Base-by-base conservation (phyloP, 1,140 invertebrate genomes). In the Macrosteles quadrilineatus region DNA sequence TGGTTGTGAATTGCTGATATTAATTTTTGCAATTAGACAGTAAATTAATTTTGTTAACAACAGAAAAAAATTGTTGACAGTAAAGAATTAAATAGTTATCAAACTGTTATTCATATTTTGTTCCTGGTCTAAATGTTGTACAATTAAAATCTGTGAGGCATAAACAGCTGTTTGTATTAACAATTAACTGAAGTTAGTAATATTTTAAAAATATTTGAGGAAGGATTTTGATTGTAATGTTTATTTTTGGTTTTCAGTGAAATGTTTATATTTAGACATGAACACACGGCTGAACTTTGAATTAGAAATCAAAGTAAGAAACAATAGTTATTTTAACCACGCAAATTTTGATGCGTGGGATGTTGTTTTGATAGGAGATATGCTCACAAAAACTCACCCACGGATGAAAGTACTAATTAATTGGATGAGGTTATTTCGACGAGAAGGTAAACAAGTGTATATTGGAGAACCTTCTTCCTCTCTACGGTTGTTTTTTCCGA, bases 181-280 rank as follows among this genome's bases (percentile, higher is more conserved):
- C n/a, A n/a, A n/a, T n/a, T n/a, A n/a, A n/a, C n/a, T n/a, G n/a
- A n/a, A n/a, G n/a, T n/a, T n/a, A n/a, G n/a, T n/a, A n/a, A n/a
- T n/a, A n/a, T n/a, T n/a, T n/a, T n/a, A n/a, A n/a, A n/a, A n/a
- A n/a, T n/a, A n/a, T n/a, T n/a, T n/a, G n/a, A n/a, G n/a, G n/a
- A n/a, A n/a, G n/a, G n/a, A n/a, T n/a, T n/a, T n/a, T n/a, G n/a
- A n/a, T 14, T 6, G 32, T 36, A 36, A 36, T 36, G 32, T 6
- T 36, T 36, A 36, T 14, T 36, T 14, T 36, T 36, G 32, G 21
- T 50, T 50, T 50, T 21, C 47, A 50, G 47, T 50, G 47, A 50
- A 50, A 50, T 50, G 47, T 50, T 50, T 50, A 19, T 50, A 50
- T 50, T 19, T 50, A 19, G 47, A 50, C 47, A 50, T 50, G 47